A percentile compares a stretch with the other conserved stretches of the same genome.
These are phyloP conservation scores for Axinella damicornis DNA, from an alignment of 37 sponge, comb jelly and placozoan species.

Conservation along the genomic window DNA sequence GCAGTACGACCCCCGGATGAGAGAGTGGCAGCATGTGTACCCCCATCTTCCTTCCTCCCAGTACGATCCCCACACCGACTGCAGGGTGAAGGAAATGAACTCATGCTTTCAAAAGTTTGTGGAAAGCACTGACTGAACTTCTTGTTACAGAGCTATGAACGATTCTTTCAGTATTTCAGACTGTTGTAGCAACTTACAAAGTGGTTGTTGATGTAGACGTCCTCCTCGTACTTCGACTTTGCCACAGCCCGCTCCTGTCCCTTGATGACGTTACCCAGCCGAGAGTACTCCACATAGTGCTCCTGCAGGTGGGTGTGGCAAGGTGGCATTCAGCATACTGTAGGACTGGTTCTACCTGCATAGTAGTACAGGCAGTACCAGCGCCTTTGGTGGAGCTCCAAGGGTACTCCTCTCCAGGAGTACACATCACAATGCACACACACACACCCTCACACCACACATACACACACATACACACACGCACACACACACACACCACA, in stretches of 20 bases:
- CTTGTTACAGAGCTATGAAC: too few species aligned
- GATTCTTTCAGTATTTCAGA: too few species aligned
- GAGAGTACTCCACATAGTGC: constrained; percentile 96
- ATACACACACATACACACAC: background rate
- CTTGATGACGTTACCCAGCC: constrained; percentile 86
- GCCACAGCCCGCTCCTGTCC: constrained; percentile 95
- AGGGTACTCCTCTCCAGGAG: too few species aligned
- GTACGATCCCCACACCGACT: constrained; percentile 98
- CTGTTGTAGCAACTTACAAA: constrained; percentile 39
- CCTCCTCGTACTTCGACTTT: constrained; percentile 97
- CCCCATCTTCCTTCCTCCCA: constrained; percentile 94
- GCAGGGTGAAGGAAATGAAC: background rate
- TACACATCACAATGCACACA: constrained; percentile 1
- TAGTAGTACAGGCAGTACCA: too few species aligned
- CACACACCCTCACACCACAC: background rate
- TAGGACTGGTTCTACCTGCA: too few species aligned
- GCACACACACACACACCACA: too few species aligned
- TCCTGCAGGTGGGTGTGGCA: too few species aligned
- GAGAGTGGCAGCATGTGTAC: constrained; percentile 93
- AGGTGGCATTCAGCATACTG: too few species aligned
- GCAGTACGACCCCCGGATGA: constrained; percentile 93
- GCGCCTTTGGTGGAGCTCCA: too few species aligned
- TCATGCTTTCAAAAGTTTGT: too few species aligned
- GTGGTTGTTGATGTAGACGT: constrained; percentile 92
- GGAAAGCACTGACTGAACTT: too few species aligned